A percentile compares a stretch with the other conserved stretches of the same genome.
Evolutionary conservation across 2,113 vertebrate species (phyloP).

Genomic region (Embiotoca jacksoni): DNA sequence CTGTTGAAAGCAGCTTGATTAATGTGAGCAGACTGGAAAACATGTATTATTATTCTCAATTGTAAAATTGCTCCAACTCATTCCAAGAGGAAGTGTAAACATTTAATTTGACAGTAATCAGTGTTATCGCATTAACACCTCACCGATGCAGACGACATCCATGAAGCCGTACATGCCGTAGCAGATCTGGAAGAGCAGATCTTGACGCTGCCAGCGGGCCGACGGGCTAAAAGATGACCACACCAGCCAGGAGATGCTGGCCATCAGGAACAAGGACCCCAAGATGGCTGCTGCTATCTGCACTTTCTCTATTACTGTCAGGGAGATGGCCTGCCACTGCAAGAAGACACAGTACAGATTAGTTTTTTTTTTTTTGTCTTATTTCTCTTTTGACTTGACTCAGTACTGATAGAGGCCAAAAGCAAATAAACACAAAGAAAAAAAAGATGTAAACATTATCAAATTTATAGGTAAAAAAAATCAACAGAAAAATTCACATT

Average conservation of each 20-base stretch:
- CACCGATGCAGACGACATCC: constrained; percentile 99
- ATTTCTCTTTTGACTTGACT: neutral
- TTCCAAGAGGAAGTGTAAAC: neutral
- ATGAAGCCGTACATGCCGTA: constrained; percentile 99
- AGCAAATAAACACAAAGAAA: neutral
- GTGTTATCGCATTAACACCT: constrained; percentile 48
- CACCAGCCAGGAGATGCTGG: constrained; percentile 99
- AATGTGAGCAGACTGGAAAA: constrained; percentile 4
- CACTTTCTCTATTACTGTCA: constrained; percentile 99
- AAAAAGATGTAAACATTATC: neutral
- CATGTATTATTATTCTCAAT: constrained; percentile 5
- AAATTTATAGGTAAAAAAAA: neutral
- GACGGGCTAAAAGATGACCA: constrained; percentile 99
- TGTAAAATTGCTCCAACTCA: constrained; percentile 7
- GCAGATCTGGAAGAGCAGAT: constrained; percentile 99
- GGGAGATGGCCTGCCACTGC: constrained; percentile 99
- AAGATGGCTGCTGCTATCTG: constrained; percentile 97
- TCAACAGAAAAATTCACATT: constrained; percentile 5
- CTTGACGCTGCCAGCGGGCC: constrained; percentile 98
- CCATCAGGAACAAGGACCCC: constrained; percentile 98
- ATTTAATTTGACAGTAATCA: neutral
- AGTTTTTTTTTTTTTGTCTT: neutral
- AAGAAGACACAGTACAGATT: constrained; percentile 21
- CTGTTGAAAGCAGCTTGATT: constrained; percentile 27
- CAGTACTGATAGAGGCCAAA: neutral